Conservation (phyloP, 1,140 invertebrate genomes). For the Drosophila equinoxialis region DNA sequence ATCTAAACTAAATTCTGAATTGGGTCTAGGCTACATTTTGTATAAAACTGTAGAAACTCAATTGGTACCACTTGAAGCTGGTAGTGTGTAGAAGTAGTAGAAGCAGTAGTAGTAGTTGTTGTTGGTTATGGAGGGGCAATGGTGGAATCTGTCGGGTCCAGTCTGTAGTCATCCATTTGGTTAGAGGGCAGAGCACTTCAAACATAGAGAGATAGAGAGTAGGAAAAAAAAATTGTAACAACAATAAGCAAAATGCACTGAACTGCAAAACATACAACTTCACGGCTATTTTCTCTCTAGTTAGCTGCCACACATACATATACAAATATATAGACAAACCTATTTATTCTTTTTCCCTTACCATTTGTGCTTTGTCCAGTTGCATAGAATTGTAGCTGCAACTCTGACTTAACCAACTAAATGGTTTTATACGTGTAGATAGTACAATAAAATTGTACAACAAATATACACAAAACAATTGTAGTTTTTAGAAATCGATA, state of each 20-base stretch:
- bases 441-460: constrained; percentile 35
- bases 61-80: constrained; percentile 8
- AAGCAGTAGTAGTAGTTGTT: background rate
- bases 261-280: constrained; percentile 68
- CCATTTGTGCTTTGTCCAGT: background rate
- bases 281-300: constrained; percentile 75
- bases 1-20: background rate
- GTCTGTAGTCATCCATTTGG: constrained; percentile 45
- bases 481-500: constrained; percentile 2
- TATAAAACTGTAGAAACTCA: constrained; percentile 1
- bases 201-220: constrained; percentile 19
- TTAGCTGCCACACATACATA: constrained; percentile 56
- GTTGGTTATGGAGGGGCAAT: background rate
- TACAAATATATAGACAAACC: constrained; percentile 40
- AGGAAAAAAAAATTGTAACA: constrained; percentile 46
- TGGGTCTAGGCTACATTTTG: constrained; percentile 3
- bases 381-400: constrained; percentile 14
- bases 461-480: background rate
- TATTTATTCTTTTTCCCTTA: background rate
- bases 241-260: constrained; percentile 63
- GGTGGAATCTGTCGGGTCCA: background rate
- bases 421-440: constrained; percentile 57
- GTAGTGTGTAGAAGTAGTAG: background rate
- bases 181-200: constrained; percentile 57
- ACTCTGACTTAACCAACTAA: constrained; percentile 54